Percentiles rank a stretch among this genome's conserved stretches.
These are phyloP conservation scores for Anarsia innoxiella DNA, from an alignment of 2,888 invertebrate species.

Conservation along the genomic window DNA sequence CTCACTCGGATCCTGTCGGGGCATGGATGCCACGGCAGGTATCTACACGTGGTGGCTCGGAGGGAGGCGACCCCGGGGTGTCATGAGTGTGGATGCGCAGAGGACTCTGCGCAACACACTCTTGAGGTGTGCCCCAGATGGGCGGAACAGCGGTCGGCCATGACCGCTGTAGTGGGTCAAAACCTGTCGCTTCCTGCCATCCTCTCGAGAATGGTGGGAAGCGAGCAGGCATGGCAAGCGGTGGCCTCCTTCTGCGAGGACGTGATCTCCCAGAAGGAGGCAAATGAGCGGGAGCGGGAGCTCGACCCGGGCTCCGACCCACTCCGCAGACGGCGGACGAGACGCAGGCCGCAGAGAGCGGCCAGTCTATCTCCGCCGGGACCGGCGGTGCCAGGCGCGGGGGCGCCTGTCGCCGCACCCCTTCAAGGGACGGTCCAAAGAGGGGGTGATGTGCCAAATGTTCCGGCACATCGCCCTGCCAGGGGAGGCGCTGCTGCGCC, in stretches of 20 bases:
- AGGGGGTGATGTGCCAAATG: neutral
- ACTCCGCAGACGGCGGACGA: neutral
- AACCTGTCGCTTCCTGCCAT: slow-evolving; percentile 9
- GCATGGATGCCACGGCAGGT: slow-evolving; percentile 11
- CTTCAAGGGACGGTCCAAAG: neutral
- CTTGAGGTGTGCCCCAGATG: slow-evolving; percentile 7
- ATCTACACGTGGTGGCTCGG: slow-evolving; percentile 10
- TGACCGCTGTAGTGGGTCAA: neutral
- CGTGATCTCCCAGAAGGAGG: neutral
- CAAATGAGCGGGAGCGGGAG: neutral
- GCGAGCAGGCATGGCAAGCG: slow-evolving; percentile 1
- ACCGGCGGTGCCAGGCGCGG: neutral
- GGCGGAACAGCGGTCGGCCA: neutral
- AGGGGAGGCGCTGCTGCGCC: neutral
- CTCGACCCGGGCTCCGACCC: neutral
- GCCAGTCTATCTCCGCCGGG: no score
- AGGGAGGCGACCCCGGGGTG: slow-evolving; percentile 2
- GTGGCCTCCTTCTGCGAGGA: neutral
- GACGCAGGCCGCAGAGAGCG: no score
- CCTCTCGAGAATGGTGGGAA: slow-evolving; percentile 3
- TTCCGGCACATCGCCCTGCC: neutral
- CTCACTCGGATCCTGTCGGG: slow-evolving; percentile 4
- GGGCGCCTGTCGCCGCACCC: neutral
- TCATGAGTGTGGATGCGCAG: neutral
- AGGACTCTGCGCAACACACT: slow-evolving; percentile 3